Conservation (phyloP, 1,140 invertebrate genomes). For the Dreissena polymorpha region DNA sequence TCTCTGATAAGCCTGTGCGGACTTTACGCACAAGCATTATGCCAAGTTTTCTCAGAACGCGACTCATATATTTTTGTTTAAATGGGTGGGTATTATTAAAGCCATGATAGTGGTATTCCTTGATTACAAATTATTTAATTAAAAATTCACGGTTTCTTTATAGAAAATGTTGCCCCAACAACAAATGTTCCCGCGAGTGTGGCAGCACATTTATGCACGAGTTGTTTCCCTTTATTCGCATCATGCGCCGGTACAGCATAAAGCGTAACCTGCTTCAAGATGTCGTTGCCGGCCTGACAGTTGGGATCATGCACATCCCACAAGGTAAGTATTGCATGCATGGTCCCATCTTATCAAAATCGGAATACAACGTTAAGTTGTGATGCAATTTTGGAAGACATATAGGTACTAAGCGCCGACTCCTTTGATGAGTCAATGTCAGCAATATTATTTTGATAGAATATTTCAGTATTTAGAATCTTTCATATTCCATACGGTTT, state of each 20-base stretch:
- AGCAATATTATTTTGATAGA: too few species aligned
- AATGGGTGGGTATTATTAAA: too few species aligned
- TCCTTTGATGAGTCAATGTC: too few species aligned
- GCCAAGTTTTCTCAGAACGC: too few species aligned
- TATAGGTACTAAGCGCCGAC: too few species aligned
- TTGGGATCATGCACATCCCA: conserved; percentile 82
- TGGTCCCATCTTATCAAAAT: not conserved
- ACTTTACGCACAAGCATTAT: too few species aligned
- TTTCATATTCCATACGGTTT: too few species aligned
- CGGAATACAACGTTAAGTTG: not conserved
- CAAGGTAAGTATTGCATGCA: conserved; percentile 77
- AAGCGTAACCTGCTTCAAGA: conserved; percentile 77
- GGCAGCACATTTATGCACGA: conserved; percentile 57
- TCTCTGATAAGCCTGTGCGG: too few species aligned
- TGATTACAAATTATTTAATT: not conserved
- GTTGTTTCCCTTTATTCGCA: conserved; percentile 76
- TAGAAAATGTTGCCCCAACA: conserved; percentile 54
- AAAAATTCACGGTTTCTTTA: not conserved
- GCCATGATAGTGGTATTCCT: too few species aligned
- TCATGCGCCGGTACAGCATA: conserved; percentile 78
- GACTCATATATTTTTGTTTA: too few species aligned
- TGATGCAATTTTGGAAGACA: too few species aligned
- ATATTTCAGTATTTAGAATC: too few species aligned
- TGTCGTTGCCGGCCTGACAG: conserved; percentile 80
- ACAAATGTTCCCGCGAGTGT: conserved; percentile 52